Conservation (phyloP, 2,113 vertebrate genomes). For the Platycercus adscitus region DNA sequence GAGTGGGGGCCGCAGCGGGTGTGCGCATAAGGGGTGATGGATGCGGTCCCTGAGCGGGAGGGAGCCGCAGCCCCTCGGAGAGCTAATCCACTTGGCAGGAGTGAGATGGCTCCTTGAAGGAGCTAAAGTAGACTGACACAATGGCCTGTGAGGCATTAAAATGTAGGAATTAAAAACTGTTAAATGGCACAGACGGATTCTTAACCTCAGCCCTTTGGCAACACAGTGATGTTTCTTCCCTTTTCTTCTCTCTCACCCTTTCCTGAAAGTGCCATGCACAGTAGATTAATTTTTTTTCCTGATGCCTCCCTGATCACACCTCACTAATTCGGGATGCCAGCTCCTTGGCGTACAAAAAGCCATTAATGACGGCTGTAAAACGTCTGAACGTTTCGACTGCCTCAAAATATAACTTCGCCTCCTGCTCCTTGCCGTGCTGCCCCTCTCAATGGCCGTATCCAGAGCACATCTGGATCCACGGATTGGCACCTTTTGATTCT, state of each 20-base stretch:
- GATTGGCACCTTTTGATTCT: neutral
- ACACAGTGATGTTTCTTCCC: constrained; percentile 31
- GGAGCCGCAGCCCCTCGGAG: constrained; percentile 2
- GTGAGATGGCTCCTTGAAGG: constrained; percentile 26
- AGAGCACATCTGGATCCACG: neutral
- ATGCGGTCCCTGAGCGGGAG: neutral
- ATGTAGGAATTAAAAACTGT: constrained; percentile 67
- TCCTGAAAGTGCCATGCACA: neutral
- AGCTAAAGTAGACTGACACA: constrained; percentile 48
- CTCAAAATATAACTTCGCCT: neutral
- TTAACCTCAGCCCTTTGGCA: constrained; percentile 67
- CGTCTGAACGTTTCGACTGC: neutral
- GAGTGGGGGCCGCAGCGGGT: neutral
- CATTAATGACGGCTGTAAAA: neutral
- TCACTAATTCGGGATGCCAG: neutral
- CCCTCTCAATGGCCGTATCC: neutral
- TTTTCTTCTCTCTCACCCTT: neutral
- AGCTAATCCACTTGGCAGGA: constrained; percentile 40
- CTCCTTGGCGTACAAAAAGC: neutral
- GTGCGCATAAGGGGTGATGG: neutral
- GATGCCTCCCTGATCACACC: neutral
- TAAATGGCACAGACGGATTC: constrained; percentile 63
- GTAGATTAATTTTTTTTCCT: neutral
- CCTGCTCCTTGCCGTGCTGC: neutral
- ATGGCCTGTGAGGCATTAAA: constrained; percentile 64